Evolutionary conservation across 2,797 vertebrate genomes (phyloP), one percentile per base, ranked within the genome.

Genomic region (Apogon hyalosoma): DNA sequence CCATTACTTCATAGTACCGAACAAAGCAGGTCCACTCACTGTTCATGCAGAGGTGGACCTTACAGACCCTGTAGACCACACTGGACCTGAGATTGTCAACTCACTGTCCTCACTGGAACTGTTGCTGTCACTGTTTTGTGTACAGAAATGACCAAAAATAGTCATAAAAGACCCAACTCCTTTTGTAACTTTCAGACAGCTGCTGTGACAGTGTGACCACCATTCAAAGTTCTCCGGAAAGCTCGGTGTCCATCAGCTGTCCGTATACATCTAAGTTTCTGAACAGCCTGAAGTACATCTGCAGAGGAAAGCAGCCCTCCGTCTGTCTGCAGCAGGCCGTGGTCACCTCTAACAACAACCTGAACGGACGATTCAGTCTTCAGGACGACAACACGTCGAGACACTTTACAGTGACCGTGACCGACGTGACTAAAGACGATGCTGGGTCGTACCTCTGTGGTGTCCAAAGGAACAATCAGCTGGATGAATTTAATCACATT

Each of bases 371-470:
- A 3, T 79, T 83, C 75, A 73, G 0, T 6, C 28, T 88, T 0
- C n/a, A 18, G 33, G 73, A 84, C 11, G 43, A 84, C 16, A 46
- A 1, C 1, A 1, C 0, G 0, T 43, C 1, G 0, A 33, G 3
- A 2, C 31, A 11, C 8, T 85, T 90, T 57, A 87, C 12, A 11
- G 75, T 90, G 24, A 81, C 0, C 4, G 53, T 90, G 18, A 48
- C 0, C 42, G 40, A 7, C 12, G 19, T 90, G 69, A 85, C 39
- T 31, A 0, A 8, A 7, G 11, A 31, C 3, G 74, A 90, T 43
- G 73, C 80, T 63, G 88, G 87, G 3, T 42, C 0, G 4, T 89
- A 89, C 31, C 75, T 90, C 11, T 90, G 87, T 60, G 87, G 80
- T 0, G 12, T 84, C 46, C 63, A 57, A 0, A 45, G 0, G 45